Evolutionary conservation across 2,797 vertebrate genomes (phyloP), one percentile per base, ranked within the genome.

Genomic region (Amniataba percoides): DNA sequence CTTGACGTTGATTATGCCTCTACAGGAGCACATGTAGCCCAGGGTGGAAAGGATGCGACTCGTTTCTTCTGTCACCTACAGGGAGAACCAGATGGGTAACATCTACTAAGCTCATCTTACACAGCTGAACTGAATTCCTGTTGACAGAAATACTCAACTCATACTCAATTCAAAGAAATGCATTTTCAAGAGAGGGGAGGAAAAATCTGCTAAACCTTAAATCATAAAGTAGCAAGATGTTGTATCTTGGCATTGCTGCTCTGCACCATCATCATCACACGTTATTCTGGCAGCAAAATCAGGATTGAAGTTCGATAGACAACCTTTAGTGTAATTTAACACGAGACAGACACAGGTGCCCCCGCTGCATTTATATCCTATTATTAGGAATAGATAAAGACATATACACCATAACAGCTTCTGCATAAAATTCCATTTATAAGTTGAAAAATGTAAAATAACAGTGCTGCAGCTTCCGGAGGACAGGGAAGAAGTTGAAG

Each of bases 1-100:
- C 93, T 99, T 99, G 77, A 99, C 98, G 7, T 99, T 99, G 92
- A 99, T 99, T 87, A 99, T 96, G 72, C 98, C 98, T 86, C 98
- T 93, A 72, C 98, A 99, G 0, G 97, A 96, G 90, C 98, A 99
- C 70, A 96, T 94, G 94, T 99, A 99, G 21, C 98, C 98, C 53
- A 99, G 90, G 0, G 96, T 95, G 77, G 96, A 91, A 46, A 99
- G 94, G 83, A 98, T 80, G 3, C 94, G 91, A 89, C 96, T 97
- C 0, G 98, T 99, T 91, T 99, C 98, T 91, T 99, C 97, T 0
- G 98, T 99, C 58, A 99, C 97, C 98, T 99, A 51, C 69, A 85
- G 83, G 61, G 52, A 82, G 53, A 85, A 76, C 42, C 87, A 91
- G 60, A 88, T 23, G 21, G 59, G 27, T 71, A 36, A 89, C 0